Evolutionary conservation across 2,888 invertebrate genomes (phyloP), one percentile per base, ranked within the genome.

Genomic region (Artemia sinica): DNA sequence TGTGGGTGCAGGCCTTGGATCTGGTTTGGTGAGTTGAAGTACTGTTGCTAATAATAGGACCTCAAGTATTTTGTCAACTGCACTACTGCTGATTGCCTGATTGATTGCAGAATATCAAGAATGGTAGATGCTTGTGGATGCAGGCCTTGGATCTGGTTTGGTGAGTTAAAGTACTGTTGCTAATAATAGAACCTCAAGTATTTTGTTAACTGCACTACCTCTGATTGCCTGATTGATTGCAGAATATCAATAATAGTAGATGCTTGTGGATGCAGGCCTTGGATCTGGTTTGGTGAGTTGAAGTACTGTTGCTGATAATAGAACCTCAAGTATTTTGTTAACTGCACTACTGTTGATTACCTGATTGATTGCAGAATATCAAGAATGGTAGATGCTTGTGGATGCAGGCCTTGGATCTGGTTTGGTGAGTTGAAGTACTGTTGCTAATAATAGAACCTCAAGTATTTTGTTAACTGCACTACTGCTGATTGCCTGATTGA

Each of bases 161-260:
- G 69, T 66, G 65, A 69, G 66, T 28, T 28, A 4, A 28, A 28
- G 28, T 28, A 28, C 28, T 28, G 28, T 28, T 28, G 28, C 28
- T 28, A 28, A 28, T 4, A 69, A 49, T 48, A 48, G n/a, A 28
- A 69, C 12, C 66, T 69, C 50, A 49, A 65, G 13, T 66, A 49
- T 8, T 69, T 66, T 49, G 48, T 49, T 9, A 13, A 49, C 48
- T 69, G 67, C n/a, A 66, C 66, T 13, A 66, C 66, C 4, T n/a
- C 69, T 48, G 49, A 67, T n/a, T 69, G 69, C 14, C 41, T 66
- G 8, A 66, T 69, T 14, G 69, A 69, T 50, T 65, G 66, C 10
- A 49, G 58, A n/a, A 66, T 65, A 28, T 41, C 28, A 12, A 13
- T 11, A 28, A 69, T 69, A 49, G 50, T 69, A 8, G 41, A 65